Evolutionary conservation across 2,797 vertebrate species (phyloP), one percentile per base, ranked within the genome.

Genomic region (Tauraco hartlaubi): DNA sequence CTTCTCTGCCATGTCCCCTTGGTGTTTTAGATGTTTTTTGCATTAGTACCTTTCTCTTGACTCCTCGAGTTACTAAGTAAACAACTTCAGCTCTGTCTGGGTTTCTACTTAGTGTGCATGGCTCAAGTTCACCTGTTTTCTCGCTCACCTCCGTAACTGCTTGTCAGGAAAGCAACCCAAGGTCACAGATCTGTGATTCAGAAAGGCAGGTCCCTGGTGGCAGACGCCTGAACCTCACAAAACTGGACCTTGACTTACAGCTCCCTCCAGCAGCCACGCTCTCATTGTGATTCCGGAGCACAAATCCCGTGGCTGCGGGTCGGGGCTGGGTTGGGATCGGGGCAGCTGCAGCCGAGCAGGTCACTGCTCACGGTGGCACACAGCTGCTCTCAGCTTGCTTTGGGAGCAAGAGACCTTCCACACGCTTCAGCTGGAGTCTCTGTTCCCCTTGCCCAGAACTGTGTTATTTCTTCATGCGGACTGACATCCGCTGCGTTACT

Each of bases 261-360:
- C 56, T 77, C 23, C 23, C 17, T 31, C 44, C n/a, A n/a, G 2
- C 28, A 20, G 54, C 67, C 31, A 35, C 33, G 1, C 18, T n/a
- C 37, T 19, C 26, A 0, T 4, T 5, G 59, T 7, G 43, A 9
- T 37, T 43, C 23, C 64, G 9, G 23, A 44, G 33, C 74, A 29
- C 3, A 1, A 15, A 3, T 3, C 11, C 35, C 28, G 1, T 0
- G 2, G 33, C 2, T 6, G 9, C 6, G 33, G 48, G 29, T 48
- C 8, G 1, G 17, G 83, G 26, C 29, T 13, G 55, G 14, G 35
- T 0, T 28, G 78, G 77, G 16, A 22, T 2, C 0, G 1, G 84
- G 52, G 19, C 67, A 8, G 25, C 39, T 11, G 31, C 31, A 9
- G 80, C 28, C 2, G 0, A 26, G 2, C 2, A 9, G 49, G 23